Evolutionary conservation across 2,888 invertebrate genomes (phyloP).

Genomic region (Cephus pygmeus): DNA sequence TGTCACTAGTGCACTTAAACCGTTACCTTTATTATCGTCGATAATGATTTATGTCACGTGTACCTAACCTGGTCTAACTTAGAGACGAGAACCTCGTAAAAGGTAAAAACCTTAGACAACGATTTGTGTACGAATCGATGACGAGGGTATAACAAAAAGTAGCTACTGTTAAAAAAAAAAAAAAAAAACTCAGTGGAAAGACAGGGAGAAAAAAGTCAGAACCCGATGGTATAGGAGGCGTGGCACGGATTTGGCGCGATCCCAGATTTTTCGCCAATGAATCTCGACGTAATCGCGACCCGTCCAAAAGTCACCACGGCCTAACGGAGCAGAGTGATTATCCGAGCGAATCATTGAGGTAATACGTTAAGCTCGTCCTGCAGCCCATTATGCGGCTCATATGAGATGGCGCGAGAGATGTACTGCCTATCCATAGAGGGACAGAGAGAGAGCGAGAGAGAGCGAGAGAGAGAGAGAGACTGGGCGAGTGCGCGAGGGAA

Average conservation of each 20-base stretch:
- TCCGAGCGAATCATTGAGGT: constrained; percentile 7
- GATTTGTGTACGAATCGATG: too few relatives aligned
- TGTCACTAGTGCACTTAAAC: too few relatives aligned
- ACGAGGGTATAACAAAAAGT: too few relatives aligned
- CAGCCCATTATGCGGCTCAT: constrained; percentile 19
- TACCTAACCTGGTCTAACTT: too few relatives aligned
- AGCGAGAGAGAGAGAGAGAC: background rate
- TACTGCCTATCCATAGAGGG: background rate
- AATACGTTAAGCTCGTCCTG: constrained; percentile 10
- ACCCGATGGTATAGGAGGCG: too few relatives aligned
- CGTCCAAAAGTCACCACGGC: background rate
- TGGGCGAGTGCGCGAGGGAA: background rate
- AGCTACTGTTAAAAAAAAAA: too few relatives aligned
- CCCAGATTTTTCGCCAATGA: constrained; percentile 3
- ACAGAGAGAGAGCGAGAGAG: background rate
- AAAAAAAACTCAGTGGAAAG: too few relatives aligned
- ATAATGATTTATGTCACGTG: too few relatives aligned
- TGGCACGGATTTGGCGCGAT: background rate
- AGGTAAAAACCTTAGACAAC: too few relatives aligned
- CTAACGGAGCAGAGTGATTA: constrained; percentile 5
- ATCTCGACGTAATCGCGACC: background rate
- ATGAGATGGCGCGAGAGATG: constrained; percentile 27
- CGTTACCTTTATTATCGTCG: too few relatives aligned
- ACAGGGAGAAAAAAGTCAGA: too few relatives aligned
- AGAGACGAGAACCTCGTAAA: too few relatives aligned